Evolutionary conservation across 1,140 invertebrate species (phyloP).

Genomic region (Magallana angulata): DNA sequence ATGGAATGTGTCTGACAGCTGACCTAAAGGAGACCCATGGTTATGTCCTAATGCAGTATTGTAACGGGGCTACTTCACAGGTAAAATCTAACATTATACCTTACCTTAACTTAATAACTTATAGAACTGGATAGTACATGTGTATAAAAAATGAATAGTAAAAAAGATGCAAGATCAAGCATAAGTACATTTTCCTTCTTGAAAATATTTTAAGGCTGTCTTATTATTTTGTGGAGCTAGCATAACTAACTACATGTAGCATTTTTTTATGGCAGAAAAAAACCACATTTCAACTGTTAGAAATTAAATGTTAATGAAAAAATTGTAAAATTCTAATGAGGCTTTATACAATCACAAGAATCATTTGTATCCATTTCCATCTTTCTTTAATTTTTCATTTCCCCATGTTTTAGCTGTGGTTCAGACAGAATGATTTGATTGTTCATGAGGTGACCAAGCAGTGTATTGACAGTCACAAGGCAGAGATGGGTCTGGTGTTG

Average conservation of each 20-base stretch:
- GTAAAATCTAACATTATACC: not conserved
- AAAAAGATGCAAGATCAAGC: not conserved
- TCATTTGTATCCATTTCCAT: no score
- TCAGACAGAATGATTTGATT: conserved; percentile 84
- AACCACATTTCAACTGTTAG: no score
- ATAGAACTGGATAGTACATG: not conserved
- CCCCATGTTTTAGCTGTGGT: conserved; percentile 84
- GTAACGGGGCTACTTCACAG: conserved; percentile 50
- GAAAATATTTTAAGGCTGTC: no score
- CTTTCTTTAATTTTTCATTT: not conserved
- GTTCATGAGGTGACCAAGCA: conserved; percentile 87
- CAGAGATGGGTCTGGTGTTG: conserved; percentile 85
- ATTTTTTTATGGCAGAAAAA: no score
- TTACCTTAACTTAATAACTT: not conserved
- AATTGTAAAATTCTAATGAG: no score
- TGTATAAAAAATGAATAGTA: not conserved
- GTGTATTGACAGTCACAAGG: conserved; percentile 87
- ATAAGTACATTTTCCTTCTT: no score
- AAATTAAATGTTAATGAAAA: no score
- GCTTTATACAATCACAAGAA: no score
- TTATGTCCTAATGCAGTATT: conserved; percentile 67
- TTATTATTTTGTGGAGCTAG: no score
- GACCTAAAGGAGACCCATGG: conserved; percentile 59
- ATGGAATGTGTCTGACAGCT: conserved; percentile 69
- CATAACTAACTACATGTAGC: no score